Evolutionary conservation across 2,113 vertebrate genomes (phyloP), one percentile per base, ranked within the genome.

Genomic region (Microtus oregoni): DNA sequence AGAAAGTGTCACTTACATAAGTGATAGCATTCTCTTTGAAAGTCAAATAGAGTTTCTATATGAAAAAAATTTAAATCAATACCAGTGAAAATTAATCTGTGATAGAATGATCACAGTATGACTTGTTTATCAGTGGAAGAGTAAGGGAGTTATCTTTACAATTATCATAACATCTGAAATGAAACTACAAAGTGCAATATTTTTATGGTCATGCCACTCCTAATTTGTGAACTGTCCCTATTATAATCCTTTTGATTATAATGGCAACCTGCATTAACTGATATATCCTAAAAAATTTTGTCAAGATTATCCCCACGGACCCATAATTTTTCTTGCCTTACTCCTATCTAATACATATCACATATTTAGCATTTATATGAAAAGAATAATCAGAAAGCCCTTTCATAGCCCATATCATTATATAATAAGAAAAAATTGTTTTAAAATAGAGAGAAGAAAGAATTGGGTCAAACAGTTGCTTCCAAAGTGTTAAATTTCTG

Each of bases 41-140:
- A 96, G 82, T 92, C 67, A 94, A 86, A 89, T 96, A 86, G 86
- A 82, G 44, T 96, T 92, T 94, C 82, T 95, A 50, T 86, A 89
- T 83, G 89, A 94, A 97, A 94, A 96, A 92, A 73, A 63, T 92
- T 75, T 85, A 95, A 96, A 95, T 97, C 86, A 91, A 95, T 96
- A 81, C 73, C 63, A 89, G 47, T 93, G 85, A 94, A 96, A 91
- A 89, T 89, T 88, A 92, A 94, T 96, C 89, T 91, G 78, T 55
- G 47, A 89, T 79, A 91, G 38, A 96, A 70, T 96, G 83, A 96
- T 91, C 95, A 75, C 12, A 87, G 50, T 41, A 70, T 95, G 41
- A n/a, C 70, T 94, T 94, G n/a, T 94, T 96, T 96, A 93, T 96
- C 89, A 91, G 82, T 89, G 77, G 19, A 76, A 89, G 68, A 38